Base-by-base conservation (phyloP, 1,140 invertebrate species). In the Dendrolimus kikuchii region DNA sequence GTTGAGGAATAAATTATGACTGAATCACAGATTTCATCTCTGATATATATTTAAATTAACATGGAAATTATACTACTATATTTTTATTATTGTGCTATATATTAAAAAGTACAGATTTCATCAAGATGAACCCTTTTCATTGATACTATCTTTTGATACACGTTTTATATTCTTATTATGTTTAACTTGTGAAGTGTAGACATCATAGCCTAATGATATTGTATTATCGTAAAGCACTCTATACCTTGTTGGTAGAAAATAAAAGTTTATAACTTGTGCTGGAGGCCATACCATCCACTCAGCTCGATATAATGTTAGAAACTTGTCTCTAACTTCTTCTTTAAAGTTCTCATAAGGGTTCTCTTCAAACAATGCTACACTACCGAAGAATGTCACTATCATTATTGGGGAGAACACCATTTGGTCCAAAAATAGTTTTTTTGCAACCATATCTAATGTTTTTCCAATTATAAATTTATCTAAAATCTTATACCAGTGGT, bases 141-240 rank as follows among this genome's bases (percentile, higher is more conserved):
- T 66, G 7, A 36, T 50, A 40, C 43, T 61, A n/a, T 62, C 63
- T 42, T 60, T 50, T 42, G 61, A n/a, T 43, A 58, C 46, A 53
- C 39, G 55, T 61, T 74, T 75, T 51, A 60, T 51, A 7, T 38
- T 55, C 57, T 86, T 87, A 49, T 64, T 66, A 70, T 96, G 91
- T 81, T 95, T 96, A n/a, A 98, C 93, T 81, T 95, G 92, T 37
- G 96, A 97, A n/a, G 95, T 96, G 74, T 96, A 98, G 45, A 95
- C 86, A 81, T 98, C 96, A 88, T 97, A 98, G 6, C 95, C 93
- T 71, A 98, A 88, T 37, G 95, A 97, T 74, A 98, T 93, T 5
- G 91, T 91, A 81, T 95, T 98, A 74, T 98, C 96, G 85, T 96
- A 98, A 7, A 98, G 86, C 23, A 98, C 95, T 71, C 96, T 89